These are phyloP conservation scores for Hylomyscus alleni DNA, from an alignment of 2,797 vertebrate species.

Conservation along the genomic window DNA sequence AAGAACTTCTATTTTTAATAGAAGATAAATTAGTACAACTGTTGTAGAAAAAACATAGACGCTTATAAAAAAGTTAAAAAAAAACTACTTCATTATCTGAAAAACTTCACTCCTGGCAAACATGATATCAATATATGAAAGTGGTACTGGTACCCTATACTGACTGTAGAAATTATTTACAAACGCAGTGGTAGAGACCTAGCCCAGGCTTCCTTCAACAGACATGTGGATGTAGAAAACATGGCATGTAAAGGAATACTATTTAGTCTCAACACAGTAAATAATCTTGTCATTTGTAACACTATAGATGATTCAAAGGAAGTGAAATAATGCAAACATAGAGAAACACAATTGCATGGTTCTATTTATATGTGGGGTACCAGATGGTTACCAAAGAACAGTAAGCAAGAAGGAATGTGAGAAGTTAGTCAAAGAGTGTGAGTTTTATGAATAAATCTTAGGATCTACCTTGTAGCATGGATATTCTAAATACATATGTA, in stretches of 20 bases:
- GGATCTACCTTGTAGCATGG: background rate
- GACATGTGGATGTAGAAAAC: background rate
- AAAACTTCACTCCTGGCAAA: background rate
- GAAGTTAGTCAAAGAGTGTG: background rate
- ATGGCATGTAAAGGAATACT: background rate
- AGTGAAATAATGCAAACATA: background rate
- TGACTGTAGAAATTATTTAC: background rate
- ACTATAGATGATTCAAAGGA: background rate
- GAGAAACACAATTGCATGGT: background rate
- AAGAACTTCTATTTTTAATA: background rate
- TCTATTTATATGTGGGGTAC: background rate
- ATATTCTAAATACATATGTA: background rate
- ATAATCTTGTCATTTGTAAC: background rate
- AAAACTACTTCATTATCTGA: background rate
- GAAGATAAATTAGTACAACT: background rate
- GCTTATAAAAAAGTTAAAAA: background rate
- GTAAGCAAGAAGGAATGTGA: background rate
- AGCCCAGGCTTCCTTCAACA: background rate
- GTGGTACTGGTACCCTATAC: background rate
- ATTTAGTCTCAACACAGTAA: background rate
- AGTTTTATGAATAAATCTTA: background rate
- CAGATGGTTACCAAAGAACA: background rate
- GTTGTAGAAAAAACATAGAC: background rate
- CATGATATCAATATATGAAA: background rate
- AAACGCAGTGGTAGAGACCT: background rate